Evolutionary conservation across 2,797 vertebrate genomes (phyloP).

Genomic region (Atherinosoma microstoma): DNA sequence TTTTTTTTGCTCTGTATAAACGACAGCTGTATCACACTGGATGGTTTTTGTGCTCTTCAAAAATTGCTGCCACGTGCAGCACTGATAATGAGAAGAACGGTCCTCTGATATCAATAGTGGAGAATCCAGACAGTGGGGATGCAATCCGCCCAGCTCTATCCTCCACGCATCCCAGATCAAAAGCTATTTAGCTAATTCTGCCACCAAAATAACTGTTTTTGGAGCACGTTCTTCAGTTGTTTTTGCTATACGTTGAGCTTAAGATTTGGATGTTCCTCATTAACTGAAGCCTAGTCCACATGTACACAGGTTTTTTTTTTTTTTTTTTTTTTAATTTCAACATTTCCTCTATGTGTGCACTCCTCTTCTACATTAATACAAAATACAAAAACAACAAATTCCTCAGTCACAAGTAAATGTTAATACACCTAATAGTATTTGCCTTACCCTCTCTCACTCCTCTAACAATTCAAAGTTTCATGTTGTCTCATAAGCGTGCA

Average conservation of each 20-base stretch:
- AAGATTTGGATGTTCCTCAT: neutral
- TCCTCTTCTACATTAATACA: too few species aligned
- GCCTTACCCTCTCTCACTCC: neutral
- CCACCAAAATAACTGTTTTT: constrained; percentile 7
- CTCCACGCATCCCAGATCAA: constrained; percentile 14
- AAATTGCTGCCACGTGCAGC: constrained; percentile 22
- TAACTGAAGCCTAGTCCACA: neutral
- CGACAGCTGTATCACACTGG: constrained; percentile 36
- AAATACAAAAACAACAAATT: too few species aligned
- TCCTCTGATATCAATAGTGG: constrained; percentile 52
- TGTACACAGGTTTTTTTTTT: neutral
- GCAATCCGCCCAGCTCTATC: constrained; percentile 2
- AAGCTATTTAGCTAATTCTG: constrained; percentile 48
- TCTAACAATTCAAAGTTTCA: neutral
- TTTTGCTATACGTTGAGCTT: neutral
- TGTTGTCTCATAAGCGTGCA: too few species aligned
- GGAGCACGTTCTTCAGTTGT: neutral
- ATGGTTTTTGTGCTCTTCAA: constrained; percentile 32
- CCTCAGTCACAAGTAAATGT: too few species aligned
- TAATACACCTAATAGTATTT: neutral
- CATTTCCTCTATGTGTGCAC: too few species aligned
- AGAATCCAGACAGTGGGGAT: constrained; percentile 54
- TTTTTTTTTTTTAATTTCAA: too few species aligned
- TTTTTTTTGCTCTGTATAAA: constrained; percentile 15
- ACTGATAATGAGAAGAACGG: constrained; percentile 43